Evolutionary conservation across 2,888 invertebrate genomes (phyloP).

Genomic region (Luperina nickerlii): DNA sequence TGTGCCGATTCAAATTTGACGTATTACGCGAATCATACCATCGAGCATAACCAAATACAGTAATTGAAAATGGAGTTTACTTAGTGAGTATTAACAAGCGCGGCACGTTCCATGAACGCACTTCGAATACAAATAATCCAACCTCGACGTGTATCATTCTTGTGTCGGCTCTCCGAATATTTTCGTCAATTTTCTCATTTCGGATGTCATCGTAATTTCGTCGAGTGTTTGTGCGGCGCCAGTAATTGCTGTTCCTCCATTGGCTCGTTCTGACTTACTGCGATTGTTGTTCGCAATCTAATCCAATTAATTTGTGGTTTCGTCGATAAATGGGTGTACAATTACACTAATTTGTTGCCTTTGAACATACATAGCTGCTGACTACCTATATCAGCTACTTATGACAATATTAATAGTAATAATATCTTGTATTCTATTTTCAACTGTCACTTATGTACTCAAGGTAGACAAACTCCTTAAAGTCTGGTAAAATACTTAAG

Average conservation of each 20-base stretch:
- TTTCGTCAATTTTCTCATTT: constrained; percentile 75
- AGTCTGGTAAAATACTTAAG: not conserved
- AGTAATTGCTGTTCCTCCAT: constrained; percentile 59
- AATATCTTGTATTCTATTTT: constrained; percentile 6
- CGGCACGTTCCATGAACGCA: constrained; percentile 83
- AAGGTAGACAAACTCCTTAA: not conserved
- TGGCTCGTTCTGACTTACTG: constrained; percentile 60
- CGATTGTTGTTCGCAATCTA: constrained; percentile 63
- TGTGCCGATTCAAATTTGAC: constrained; percentile 69
- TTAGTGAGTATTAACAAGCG: constrained; percentile 82
- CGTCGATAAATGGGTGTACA: constrained; percentile 40
- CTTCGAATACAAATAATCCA: constrained; percentile 84
- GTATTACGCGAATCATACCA: constrained; percentile 73
- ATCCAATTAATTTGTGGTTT: constrained; percentile 62
- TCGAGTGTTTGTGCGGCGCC: constrained; percentile 52
- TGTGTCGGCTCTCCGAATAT: constrained; percentile 71
- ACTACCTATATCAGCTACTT: not conserved
- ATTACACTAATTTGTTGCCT: constrained; percentile 38
- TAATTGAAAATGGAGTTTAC: constrained; percentile 86
- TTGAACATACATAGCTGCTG: constrained; percentile 14
- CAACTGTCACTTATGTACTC: not conserved
- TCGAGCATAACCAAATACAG: constrained; percentile 75
- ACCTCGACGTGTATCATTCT: constrained; percentile 78
- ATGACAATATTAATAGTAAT: constrained; percentile 8
- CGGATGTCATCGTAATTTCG: constrained; percentile 69